Evolutionary conservation across 1,140 invertebrate species (phyloP).

Genomic region (Megalopta genalis): DNA sequence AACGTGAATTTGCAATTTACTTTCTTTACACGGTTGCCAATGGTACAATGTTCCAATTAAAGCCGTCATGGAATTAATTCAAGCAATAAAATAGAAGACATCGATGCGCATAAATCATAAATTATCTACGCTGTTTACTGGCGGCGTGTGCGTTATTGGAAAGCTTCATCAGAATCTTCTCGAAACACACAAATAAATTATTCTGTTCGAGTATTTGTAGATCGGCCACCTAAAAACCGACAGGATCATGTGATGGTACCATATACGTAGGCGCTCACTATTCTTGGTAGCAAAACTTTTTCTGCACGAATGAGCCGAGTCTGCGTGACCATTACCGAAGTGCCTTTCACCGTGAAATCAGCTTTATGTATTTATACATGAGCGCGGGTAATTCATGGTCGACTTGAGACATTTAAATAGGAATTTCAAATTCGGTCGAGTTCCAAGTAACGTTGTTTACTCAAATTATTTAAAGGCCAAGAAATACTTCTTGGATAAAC

Average conservation of each 20-base stretch:
- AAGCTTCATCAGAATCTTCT: too few species aligned
- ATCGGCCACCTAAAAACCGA: background rate
- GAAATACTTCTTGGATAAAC: background rate
- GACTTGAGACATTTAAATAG: background rate
- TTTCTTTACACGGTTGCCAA: too few species aligned
- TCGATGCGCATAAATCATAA: too few species aligned
- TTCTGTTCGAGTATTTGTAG: too few species aligned
- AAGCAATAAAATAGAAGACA: too few species aligned
- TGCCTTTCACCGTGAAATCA: slow-evolving; percentile 45
- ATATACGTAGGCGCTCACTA: background rate
- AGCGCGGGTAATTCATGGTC: slow-evolving; percentile 8
- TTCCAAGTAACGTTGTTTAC: background rate
- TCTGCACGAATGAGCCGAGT: slow-evolving; percentile 17
- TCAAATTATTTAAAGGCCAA: background rate
- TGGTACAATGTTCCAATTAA: too few species aligned
- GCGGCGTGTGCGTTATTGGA: too few species aligned
- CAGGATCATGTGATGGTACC: background rate
- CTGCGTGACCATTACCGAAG: background rate
- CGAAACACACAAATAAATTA: too few species aligned
- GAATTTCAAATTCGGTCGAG: background rate
- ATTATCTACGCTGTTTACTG: too few species aligned
- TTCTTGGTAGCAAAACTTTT: background rate
- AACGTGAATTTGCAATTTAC: too few species aligned
- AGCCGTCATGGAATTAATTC: too few species aligned
- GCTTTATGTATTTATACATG: slow-evolving; percentile 14